Percentiles rank a stretch among this genome's conserved stretches.
Conservation (phyloP, 2,113 vertebrate genomes). For the Pachycephala philippinensis region DNA sequence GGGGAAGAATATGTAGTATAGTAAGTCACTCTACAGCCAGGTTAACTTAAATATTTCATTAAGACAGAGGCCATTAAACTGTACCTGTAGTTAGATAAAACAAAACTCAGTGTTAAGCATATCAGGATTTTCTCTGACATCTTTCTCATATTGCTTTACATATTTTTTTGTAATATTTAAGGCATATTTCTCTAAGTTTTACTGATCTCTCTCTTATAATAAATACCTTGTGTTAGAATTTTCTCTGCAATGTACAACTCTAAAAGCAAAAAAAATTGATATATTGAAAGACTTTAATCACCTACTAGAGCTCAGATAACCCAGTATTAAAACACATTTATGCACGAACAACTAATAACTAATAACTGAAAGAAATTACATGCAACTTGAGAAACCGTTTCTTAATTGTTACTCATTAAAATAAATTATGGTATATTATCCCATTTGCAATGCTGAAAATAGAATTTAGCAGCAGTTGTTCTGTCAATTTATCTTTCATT, state of each 20-base stretch:
- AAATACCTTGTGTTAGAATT: neutral
- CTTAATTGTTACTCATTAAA: conserved; percentile 77
- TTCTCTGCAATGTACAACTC: neutral
- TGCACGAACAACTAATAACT: conserved; percentile 72
- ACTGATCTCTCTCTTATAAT: neutral
- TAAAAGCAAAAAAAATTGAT: neutral
- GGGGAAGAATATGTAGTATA: neutral
- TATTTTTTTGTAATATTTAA: neutral
- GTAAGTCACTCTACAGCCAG: conserved; percentile 30
- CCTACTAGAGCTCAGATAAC: conserved; percentile 46
- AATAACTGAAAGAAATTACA: conserved; percentile 77
- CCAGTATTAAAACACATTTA: conserved; percentile 70
- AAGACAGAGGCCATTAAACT: conserved; percentile 16
- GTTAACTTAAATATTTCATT: conserved; percentile 55
- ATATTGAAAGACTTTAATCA: conserved; percentile 39
- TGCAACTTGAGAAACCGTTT: conserved; percentile 66
- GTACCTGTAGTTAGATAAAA: neutral
- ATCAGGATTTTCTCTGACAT: conserved; percentile 17
- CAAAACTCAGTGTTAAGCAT: neutral
- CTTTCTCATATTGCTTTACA: neutral
- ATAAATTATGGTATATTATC: conserved; percentile 75
- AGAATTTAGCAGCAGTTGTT: conserved; percentile 70
- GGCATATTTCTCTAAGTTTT: neutral
- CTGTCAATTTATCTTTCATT: conserved; percentile 68
- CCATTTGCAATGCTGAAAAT: conserved; percentile 74